A percentile compares a stretch with the other conserved stretches of the same genome.
phyloP scores from a whole-genome alignment of 2,113 vertebrate genomes.

The Anarhynchus alexandrinus region DNA sequence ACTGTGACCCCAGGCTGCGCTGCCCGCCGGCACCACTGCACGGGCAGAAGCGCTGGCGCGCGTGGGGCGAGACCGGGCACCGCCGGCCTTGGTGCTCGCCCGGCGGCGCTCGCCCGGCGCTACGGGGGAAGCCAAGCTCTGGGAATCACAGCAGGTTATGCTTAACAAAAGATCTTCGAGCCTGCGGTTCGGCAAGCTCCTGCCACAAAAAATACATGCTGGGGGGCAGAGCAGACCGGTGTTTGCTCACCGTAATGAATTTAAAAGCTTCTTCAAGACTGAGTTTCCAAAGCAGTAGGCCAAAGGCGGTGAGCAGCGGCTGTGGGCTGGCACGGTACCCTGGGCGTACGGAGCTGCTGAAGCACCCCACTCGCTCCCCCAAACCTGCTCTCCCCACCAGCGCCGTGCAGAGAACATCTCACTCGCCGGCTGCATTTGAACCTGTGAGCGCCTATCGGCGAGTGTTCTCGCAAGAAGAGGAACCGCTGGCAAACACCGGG shows the following conservation, averaged over 20 bases:
- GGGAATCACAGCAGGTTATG: not conserved
- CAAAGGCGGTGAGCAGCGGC: not conserved
- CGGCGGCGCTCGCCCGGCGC: not conserved
- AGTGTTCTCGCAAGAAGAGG: not conserved
- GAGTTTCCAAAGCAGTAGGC: not conserved
- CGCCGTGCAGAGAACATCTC: fast-evolving
- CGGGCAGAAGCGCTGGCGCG: not conserved
- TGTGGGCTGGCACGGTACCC: not conserved
- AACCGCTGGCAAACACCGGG: not conserved
- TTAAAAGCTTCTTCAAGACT: not conserved
- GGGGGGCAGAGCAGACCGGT: not conserved
- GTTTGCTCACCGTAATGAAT: fast-evolving
- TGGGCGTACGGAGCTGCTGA: not conserved
- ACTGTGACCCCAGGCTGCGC: not conserved
- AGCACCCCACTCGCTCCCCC: not conserved
- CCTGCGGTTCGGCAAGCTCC: not conserved
- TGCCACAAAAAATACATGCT: not conserved
- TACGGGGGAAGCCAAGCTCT: not conserved
- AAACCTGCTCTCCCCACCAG: not conserved
- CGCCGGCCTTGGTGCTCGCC: not conserved
- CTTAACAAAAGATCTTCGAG: not conserved
- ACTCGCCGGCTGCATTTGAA: not conserved
- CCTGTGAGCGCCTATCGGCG: fast-evolving
- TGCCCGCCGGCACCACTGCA: not conserved
- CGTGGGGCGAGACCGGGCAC: not conserved